Evolutionary conservation across 1,140 invertebrate species (phyloP).

Genomic region (Muscidifurax raptorellus): DNA sequence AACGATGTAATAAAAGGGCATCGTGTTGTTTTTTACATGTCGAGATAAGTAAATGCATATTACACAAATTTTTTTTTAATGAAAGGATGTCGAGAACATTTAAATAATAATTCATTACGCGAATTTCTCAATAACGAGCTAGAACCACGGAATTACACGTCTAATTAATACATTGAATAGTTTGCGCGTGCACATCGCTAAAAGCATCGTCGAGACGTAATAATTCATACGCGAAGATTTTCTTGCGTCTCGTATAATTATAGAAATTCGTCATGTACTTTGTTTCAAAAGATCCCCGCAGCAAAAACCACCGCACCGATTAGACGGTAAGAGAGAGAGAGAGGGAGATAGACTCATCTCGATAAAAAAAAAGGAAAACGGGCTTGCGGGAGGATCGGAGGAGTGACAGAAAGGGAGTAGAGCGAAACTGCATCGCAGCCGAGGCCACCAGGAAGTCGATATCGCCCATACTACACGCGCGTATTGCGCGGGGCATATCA

Average conservation of each 20-base stretch:
- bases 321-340: too few species aligned
- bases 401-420: slow-evolving; percentile 19
- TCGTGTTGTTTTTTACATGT: too few species aligned
- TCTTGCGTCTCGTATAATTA: not conserved
- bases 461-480: slow-evolving; percentile 59
- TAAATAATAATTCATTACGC: slow-evolving; percentile 13
- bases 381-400: not conserved
- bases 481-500: slow-evolving; percentile 57
- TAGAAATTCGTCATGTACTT: slow-evolving; percentile 3
- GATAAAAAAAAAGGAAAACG: not conserved
- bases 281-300: not conserved
- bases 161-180: not conserved
- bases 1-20: too few species aligned
- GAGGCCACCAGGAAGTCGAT: slow-evolving; percentile 72
- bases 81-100: not conserved
- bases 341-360: too few species aligned
- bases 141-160: not conserved
- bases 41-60: too few species aligned
- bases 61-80: too few species aligned
- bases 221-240: not conserved
- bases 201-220: not conserved
- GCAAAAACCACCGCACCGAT: not conserved
- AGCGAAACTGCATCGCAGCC: slow-evolving; percentile 47
- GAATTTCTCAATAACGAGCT: slow-evolving; percentile 7
- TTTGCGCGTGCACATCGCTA: not conserved